phyloP scores from a whole-genome alignment of 1,140 invertebrate genomes.

The Drosophila sturtevanti region DNA sequence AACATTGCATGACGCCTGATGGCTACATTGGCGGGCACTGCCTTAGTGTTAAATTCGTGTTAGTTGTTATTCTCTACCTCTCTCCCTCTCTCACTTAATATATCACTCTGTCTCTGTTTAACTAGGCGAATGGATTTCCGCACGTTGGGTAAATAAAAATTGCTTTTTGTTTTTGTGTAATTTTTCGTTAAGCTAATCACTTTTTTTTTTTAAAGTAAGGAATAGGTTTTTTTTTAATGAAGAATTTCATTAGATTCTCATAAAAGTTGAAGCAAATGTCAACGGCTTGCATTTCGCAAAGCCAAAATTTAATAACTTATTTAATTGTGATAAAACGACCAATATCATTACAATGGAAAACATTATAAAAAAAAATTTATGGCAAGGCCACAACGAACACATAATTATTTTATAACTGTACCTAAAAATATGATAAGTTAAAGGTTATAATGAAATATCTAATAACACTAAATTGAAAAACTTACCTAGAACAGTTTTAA shows the following conservation, averaged over 20 bases:
- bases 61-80: conserved; percentile 22
- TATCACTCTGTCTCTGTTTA: neutral
- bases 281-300: neutral
- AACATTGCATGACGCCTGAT: conserved; percentile 77
- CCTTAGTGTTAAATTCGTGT: conserved; percentile 76
- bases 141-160: conserved; percentile 60
- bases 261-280: neutral
- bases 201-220: conserved; percentile 17
- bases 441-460: too few relatives aligned
- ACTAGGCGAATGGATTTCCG: conserved; percentile 15
- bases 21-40: conserved; percentile 72
- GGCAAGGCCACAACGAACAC: too few relatives aligned
- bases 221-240: neutral
- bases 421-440: too few relatives aligned
- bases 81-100: neutral
- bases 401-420: too few relatives aligned
- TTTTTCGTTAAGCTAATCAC: conserved; percentile 13
- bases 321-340: too few relatives aligned
- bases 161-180: conserved; percentile 19
- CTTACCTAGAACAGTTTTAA: too few relatives aligned
- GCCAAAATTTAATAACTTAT: too few relatives aligned
- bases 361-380: too few relatives aligned
- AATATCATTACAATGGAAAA: too few relatives aligned
- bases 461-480: too few relatives aligned
- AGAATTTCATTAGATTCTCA: conserved; percentile 1